phyloP scores from a whole-genome alignment of 2,888 invertebrate species.

The Aleiodes alternator region DNA sequence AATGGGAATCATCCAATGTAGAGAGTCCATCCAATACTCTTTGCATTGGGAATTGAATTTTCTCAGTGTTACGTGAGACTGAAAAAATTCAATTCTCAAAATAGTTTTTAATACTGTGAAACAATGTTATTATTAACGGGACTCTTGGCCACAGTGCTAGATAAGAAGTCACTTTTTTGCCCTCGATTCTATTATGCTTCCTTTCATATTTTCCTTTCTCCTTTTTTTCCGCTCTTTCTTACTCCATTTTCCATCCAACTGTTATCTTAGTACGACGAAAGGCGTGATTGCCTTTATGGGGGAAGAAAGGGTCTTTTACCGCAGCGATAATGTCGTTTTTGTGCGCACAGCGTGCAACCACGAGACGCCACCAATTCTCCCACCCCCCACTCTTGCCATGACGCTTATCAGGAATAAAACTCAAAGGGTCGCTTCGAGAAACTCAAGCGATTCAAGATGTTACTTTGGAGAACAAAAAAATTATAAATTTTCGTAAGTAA shows the following conservation, averaged over 20 bases:
- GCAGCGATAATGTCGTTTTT: constrained; percentile 73
- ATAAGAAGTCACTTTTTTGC: constrained; percentile 31
- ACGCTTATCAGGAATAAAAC: constrained; percentile 42
- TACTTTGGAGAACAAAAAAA: not conserved
- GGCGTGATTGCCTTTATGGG: constrained; percentile 76
- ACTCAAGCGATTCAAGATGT: constrained; percentile 22
- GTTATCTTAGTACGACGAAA: constrained; percentile 74
- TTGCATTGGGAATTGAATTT: too few relatives aligned
- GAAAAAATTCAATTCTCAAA: constrained; percentile 24
- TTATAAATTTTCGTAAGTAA: not conserved
- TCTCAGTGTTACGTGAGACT: not conserved
- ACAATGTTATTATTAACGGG: constrained; percentile 29
- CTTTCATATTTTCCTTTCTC: constrained; percentile 41
- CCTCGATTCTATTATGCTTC: constrained; percentile 50
- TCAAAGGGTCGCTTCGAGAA: constrained; percentile 12
- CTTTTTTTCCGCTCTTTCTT: constrained; percentile 58
- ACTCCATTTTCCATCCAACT: constrained; percentile 71
- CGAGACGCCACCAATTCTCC: constrained; percentile 65
- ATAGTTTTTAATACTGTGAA: constrained; percentile 8
- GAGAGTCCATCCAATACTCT: not conserved
- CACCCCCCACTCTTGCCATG: constrained; percentile 19
- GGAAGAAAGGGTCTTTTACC: constrained; percentile 75
- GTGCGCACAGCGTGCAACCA: constrained; percentile 61
- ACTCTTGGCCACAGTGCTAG: constrained; percentile 21
- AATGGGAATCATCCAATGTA: not conserved